Conservation (phyloP, 2,888 invertebrate species). For the Pantelozetes paolii region DNA sequence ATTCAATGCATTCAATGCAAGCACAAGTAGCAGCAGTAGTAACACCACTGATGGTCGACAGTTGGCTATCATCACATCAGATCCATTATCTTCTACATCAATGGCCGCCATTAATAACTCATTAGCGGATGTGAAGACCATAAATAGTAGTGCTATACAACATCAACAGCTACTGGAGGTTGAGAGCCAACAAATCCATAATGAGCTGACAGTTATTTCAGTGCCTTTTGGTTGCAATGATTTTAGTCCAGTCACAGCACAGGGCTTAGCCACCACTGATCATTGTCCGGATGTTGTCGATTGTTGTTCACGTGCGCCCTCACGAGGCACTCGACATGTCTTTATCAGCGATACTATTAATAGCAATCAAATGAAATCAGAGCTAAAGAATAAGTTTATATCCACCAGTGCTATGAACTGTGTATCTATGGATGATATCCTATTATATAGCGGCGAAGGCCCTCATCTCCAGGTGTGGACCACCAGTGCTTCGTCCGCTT, state of each 20-base stretch:
- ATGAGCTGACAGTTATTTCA: conserved; percentile 5
- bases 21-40: neutral
- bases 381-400: no score
- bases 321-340: neutral
- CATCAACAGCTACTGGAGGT: no score
- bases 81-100: neutral
- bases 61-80: neutral
- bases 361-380: neutral
- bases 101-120: neutral
- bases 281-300: conserved; percentile 10
- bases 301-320: neutral
- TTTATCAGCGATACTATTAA: conserved; percentile 1
- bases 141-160: neutral
- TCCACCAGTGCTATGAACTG: neutral
- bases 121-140: neutral
- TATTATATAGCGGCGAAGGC: neutral
- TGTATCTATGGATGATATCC: neutral
- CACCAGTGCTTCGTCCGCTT: conserved; percentile 1
- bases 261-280: neutral
- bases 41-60: no score
- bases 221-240: neutral
- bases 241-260: neutral
- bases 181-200: neutral
- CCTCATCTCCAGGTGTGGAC: neutral
- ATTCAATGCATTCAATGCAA: neutral